Base-by-base conservation (phyloP, 2,797 vertebrate species). In the Takifugu ocellatus region DNA sequence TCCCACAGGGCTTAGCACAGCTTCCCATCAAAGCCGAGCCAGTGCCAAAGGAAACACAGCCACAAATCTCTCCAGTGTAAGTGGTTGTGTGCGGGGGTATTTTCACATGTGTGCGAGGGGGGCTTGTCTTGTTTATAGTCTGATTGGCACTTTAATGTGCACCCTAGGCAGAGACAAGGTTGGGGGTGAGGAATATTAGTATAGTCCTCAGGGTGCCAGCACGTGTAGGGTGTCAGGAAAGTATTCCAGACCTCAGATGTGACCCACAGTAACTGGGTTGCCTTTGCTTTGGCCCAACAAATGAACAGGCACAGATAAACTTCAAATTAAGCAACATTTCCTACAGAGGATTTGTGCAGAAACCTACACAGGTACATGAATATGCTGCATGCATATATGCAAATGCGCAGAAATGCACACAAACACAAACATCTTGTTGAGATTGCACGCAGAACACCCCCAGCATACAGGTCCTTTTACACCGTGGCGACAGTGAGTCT, bases 401-500 rank as follows among this genome's bases (percentile, higher is more conserved):
- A 54, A 16, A 51, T 21, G 26, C 44, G 44, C n/a, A 52, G 10
- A 63, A 59, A 52, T 26, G 36, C 48, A 58, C 2, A 9, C 29
- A 25, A 16, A 51, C 26, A 45, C 25, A 5, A 46, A 39, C 33
- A 10, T 33, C 33, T 33, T 33, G 33, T 11, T 33, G 33, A 33
- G 33, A 33, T 3, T 11, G 60, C 63, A 54, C 26, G 31, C 48
- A 56, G 54, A 50, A 49, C 62, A n/a, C 39, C 26, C 54, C 63
- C 39, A 56, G 24, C 36, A 54, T 2, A 58, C 68, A 77, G 81
- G 80, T 88, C 77, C 82, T 69, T 83, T 88, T 89, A 85, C 87
- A 86, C 83, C 81, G 84, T 88, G 92, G 92, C 91, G 91, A 92
- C 92, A 93, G 90, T 81, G 74, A 84, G 92, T 93, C 92, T 92